Base-by-base conservation (phyloP, 92 coral and sea anemone genomes). In the Plumapathes pennacea region DNA sequence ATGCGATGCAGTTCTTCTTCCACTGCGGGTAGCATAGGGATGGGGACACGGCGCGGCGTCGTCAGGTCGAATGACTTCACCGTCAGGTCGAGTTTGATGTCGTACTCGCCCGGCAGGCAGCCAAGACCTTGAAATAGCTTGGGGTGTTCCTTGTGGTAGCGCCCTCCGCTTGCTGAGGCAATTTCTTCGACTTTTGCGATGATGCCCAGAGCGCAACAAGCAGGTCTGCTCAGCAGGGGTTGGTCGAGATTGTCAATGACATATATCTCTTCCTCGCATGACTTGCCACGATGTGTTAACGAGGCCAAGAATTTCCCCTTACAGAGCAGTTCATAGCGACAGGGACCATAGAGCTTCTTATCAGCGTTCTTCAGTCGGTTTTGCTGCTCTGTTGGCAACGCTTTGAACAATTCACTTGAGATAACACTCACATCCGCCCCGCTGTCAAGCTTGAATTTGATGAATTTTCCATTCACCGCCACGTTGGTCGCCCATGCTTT, bases 71-170 rank as follows among this genome's bases (percentile, higher is more conserved):
- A 64, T 15, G 80, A 81, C 38, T 77, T 24, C 26, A 57, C 71
- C 32, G 50, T 57, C 32, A 53, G 57, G 29, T 73, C 33, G 33
- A 62, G 18, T 55, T 70, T 59, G 36, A 62, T 69, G 31, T 58
- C 55, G 67, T 71, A 77, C 32, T 77, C 85, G 9, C 89, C 84
- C 32, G 68, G 74, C 26, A 76, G 54, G 55, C 80, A 76, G 38
- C 80, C 89, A 45, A 69, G 64, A 57, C 84, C 89, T 31, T 64
- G 38, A 30, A 82, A 82, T 26, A 68, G 67, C 20, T 77, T 70
- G 17, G 74, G 85, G 42, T 46, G 60, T 51, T 45, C 34, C 28
- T 38, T 32, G 46, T 71, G 47, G 51, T 62, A 78, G 64, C 50
- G 36, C 11, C 34, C 50, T 18, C 27, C 42, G 50, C 38, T 57